Evolutionary conservation across 2,888 invertebrate genomes (phyloP), one percentile per base, ranked within the genome.

Genomic region (Trichopria drosophilae): DNA sequence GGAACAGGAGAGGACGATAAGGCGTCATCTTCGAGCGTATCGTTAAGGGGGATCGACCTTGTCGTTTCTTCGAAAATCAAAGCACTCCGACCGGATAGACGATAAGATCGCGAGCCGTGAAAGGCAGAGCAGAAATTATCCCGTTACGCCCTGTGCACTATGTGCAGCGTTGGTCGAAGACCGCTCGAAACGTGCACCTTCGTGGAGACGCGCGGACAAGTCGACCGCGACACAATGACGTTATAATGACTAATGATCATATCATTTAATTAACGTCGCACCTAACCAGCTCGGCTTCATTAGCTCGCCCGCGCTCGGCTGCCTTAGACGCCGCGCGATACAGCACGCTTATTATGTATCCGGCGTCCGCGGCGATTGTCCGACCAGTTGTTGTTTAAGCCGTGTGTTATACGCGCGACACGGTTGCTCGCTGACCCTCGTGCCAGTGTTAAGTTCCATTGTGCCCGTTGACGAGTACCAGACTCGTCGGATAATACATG

Each of bases 211-310:
- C 26, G 37, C 29, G 57, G 59, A 67, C 67, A 69, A 61, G 66
- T 63, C 63, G 59, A 55, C 26, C 59, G 61, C 63, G 61, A 66
- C 66, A 71, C 71, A 72, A 73, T 72, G 69, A 71, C 66, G 68
- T 65, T 66, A 68, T 69, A 72, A 73, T 72, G 73, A 74, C 73
- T 72, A 73, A 75, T 74, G 73, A 74, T 74, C 65, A 67, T 73
- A 75, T 74, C 73, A 73, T 74, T 74, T 73, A 73, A 75, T 74
- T 73, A 75, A 74, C 73, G 71, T 72, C 72, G 66, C 69, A 70
- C 69, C 68, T 69, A 72, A 71, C 69, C 67, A 66, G 63, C 60
- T 60, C 62, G 61, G 67, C 66, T 71, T 66, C 71, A 71, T 72
- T 71, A 71, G 69, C 67, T 58, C 51, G 49, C 53, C 42, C 57